Evolutionary conservation across 2,113 vertebrate species (phyloP).

Genomic region (Nannobrachium achirus): DNA sequence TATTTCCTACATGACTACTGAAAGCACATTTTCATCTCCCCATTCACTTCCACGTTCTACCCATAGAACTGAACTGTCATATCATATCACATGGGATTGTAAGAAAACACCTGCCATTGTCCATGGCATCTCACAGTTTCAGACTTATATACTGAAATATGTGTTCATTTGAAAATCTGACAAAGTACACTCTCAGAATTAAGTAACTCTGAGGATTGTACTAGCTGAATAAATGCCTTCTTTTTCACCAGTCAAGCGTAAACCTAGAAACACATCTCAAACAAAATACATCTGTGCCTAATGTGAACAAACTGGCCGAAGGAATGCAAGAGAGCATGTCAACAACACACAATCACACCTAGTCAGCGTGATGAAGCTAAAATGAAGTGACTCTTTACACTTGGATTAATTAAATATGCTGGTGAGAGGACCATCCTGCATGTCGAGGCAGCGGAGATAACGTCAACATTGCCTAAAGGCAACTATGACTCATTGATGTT

Average conservation of each 20-base stretch:
- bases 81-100: constrained; percentile 29
- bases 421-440: constrained; percentile 60
- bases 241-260: constrained; percentile 14
- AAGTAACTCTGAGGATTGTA: no score
- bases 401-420: constrained; percentile 73
- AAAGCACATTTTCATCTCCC: constrained; percentile 24
- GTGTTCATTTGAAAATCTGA: no score
- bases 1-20: constrained; percentile 34
- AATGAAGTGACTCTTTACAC: constrained; percentile 49
- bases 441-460: constrained; percentile 76
- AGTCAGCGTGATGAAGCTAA: constrained; percentile 34
- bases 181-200: no score
- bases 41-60: constrained; percentile 32
- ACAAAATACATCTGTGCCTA: neutral
- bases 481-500: constrained; percentile 76
- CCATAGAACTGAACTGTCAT: constrained; percentile 30
- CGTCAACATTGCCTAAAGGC: constrained; percentile 67
- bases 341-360: neutral
- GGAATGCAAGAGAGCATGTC: neutral
- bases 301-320: neutral
- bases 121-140: no score
- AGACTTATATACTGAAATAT: no score
- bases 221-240: constrained; percentile 19
- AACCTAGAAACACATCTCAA: neutral
- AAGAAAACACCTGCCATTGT: constrained; percentile 39